Conservation (phyloP, 2,797 vertebrate genomes). For the Perodicticus potto region DNA sequence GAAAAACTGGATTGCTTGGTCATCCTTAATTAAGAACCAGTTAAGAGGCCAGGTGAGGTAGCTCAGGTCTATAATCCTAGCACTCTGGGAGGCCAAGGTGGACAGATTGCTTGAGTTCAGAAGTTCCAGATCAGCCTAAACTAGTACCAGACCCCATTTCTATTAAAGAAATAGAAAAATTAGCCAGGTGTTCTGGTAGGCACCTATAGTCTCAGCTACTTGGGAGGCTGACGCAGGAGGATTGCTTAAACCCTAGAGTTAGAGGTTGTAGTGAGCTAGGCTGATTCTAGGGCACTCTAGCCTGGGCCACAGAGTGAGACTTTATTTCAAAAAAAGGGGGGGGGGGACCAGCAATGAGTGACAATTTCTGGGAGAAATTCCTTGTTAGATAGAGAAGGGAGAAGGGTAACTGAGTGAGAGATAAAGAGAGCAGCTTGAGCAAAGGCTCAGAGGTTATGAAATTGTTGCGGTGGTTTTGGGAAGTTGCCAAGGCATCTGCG, state of each 20-base stretch:
- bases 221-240: too few species aligned
- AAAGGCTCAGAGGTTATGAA: background rate
- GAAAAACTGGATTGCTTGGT: background rate
- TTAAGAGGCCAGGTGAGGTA: background rate
- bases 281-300: background rate
- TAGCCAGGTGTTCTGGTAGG: too few species aligned
- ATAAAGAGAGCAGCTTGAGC: background rate
- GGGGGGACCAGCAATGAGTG: background rate
- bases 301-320: background rate
- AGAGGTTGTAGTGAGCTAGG: too few species aligned
- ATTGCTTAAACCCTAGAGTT: too few species aligned
- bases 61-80: too few species aligned
- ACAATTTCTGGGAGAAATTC: slow-evolving; percentile 46
- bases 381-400: background rate
- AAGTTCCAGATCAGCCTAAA: too few species aligned
- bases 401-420: background rate
- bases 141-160: too few species aligned
- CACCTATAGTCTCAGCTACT: too few species aligned
- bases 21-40: slow-evolving; percentile 7
- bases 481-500: background rate
- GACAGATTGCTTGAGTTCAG: too few species aligned
- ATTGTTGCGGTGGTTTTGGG: background rate
- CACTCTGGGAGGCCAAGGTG: too few species aligned
- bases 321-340: background rate
- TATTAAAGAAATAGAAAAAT: too few species aligned